Base-by-base conservation (phyloP, 1,140 invertebrate genomes). In the Dermatophagoides farinae region DNA sequence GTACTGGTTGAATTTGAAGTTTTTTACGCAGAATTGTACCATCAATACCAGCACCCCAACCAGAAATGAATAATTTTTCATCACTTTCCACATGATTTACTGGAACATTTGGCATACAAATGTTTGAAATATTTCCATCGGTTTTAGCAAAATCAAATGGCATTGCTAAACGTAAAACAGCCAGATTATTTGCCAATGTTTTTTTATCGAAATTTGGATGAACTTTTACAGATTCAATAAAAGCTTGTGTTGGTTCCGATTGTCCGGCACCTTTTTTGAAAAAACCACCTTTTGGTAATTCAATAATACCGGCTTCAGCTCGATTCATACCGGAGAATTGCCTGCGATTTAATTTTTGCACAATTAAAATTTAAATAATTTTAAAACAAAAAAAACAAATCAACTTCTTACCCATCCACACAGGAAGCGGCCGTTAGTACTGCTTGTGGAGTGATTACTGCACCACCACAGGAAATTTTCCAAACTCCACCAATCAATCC, bases 241-340 rank as follows among this genome's bases (percentile, higher is more conserved):
- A 60, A 12, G 43, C 8, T 20, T 49, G 18, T 16, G 50, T 44
- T 1, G 58, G 43, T 18, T 14, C 18, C 5, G 14, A n/a, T 41
- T 60, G 44, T 6, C 58, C 58, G 6, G 58, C 44, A 9, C 37
- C 10, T 8, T 44, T 10, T 38, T 44, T 51, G 31, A 50, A 43
- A 18, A 18, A 60, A 37, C 58, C 58, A 18, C 58, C 58, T 60
- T 60, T 60, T 12, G 58, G 58, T 22, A 60, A 22, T 6, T 60
- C 58, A 10, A 60, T 22, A 39, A 50, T 60, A 37, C 31, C 58
- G 1, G 18, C 58, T n/a, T 60, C 44, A 20, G 31, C 31, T 8
- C 58, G 58, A 18, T 14, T n/a, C n/a, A 49, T 49, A 5, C 41
- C 58, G 31, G 31, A 31, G 8, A 31, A 31, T 31, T 38, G 43